Percentiles rank a stretch among this genome's conserved stretches.
phyloP scores from a whole-genome alignment of 2,888 invertebrate genomes.

The Aplocera efformata region DNA sequence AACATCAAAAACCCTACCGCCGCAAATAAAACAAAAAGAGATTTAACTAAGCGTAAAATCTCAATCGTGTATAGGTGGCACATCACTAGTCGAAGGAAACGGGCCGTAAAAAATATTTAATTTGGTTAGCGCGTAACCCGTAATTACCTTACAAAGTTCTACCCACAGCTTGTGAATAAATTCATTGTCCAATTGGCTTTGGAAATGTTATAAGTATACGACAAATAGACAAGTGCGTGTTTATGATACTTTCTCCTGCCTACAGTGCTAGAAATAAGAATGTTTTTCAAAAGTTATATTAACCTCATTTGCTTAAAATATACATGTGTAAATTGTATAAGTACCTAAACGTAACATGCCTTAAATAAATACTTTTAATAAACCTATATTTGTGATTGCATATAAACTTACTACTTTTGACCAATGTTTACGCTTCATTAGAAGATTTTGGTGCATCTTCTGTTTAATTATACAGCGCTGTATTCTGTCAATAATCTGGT shows the following conservation, averaged over 20 bases:
- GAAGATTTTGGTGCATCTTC: neutral
- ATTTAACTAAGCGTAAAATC: conserved; percentile 21
- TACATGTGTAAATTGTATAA: no score
- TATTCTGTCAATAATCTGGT: neutral
- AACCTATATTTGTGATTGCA: no score
- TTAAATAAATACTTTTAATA: no score
- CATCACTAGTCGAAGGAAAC: conserved; percentile 57
- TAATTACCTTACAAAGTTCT: conserved; percentile 62
- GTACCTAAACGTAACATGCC: no score
- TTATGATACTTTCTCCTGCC: no score
- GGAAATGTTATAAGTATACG: conserved; percentile 20
- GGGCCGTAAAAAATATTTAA: conserved; percentile 67
- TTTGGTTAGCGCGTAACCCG: conserved; percentile 60
- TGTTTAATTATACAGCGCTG: neutral
- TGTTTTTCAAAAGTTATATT: no score
- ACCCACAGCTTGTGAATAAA: conserved; percentile 50
- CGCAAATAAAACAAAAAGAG: conserved; percentile 14
- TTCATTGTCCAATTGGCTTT: conserved; percentile 41
- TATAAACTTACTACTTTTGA: no score
- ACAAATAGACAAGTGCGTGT: conserved; percentile 11
- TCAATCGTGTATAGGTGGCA: conserved; percentile 26
- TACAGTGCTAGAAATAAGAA: no score
- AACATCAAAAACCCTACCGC: conserved; percentile 3
- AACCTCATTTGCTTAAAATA: no score
- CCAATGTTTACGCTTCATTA: no score